Base-by-base conservation (phyloP, 2,888 invertebrate genomes). In the Dysmachus trigonus region DNA sequence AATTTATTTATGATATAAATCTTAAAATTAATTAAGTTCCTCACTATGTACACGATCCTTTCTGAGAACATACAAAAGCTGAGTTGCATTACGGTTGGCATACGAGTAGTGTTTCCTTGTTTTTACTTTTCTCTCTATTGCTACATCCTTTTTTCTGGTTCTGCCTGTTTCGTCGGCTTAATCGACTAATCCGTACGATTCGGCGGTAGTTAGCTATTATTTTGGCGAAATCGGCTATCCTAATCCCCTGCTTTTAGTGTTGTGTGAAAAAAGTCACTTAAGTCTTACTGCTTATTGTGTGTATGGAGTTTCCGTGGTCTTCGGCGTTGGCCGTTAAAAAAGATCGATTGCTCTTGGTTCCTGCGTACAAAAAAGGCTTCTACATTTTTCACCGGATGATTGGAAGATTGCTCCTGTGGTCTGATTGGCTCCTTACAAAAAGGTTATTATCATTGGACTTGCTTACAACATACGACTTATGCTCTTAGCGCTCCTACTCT, bases 1-100 rank as follows among this genome's bases (percentile, higher is more conserved):
- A 47, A 77, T 77, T 77, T 77, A 77, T 77, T 77, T 77, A 77
- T 47, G 77, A 77, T 77, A 77, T 77, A 77, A 76, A 77, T n/a
- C 77, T 77, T 77, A 77, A 47, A 47, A 47, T 18, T 47, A 47
- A 47, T 77, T 35, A 77, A 47, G 41, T 77, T 77, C 77, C 15
- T 77, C 47, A 77, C 77, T 77, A 77, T 77, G 22, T 77, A 77
- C 77, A 77, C 8, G 47, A 77, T 77, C 77, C 47, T 47, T 77
- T 77, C 47, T 77, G 77, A 47, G 77, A 77, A 47, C 77, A 30
- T 77, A 77, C 30, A 73, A 47, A 77, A 77, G 77, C 77, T 77
- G 77, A 77, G 77, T 77, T 41, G 41, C 27, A 30, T 77, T 77
- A 77, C 30, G 15, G 27, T 77, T 77, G 77, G 77, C 77, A 77